Base-by-base conservation (phyloP, 2,888 invertebrate species). In the Pseudococcus jackbeardsleyi region DNA sequence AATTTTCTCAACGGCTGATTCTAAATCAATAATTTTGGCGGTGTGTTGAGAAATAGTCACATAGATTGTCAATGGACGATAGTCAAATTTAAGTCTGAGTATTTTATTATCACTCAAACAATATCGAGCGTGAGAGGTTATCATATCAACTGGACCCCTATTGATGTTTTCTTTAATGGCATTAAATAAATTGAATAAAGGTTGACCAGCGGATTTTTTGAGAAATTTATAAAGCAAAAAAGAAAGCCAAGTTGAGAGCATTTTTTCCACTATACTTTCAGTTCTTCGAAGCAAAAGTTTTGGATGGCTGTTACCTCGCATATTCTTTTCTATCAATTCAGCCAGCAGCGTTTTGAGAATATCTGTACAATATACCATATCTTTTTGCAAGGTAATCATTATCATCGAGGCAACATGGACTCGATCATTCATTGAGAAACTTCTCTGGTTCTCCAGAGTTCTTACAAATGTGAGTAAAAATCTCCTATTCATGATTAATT, bases 201-300 rank as follows among this genome's bases (percentile, higher is more conserved):
- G 99, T 92, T 99, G 98, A 46, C 99, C 99, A 84, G 99, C 99
- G 92, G 98, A 98, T 92, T 99, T 99, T 91, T 98, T 95, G 91
- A 99, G 94, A 93, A 99, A 99, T 93, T 98, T 98, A 92, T 99
- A 99, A 91, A 99, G 93, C 89, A 99, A 94, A 93, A 99, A 99
- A 89, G 99, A 99, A 92, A 99, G 99, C 99, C 99, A 99, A 89
- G 99, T 98, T 90, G 99, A 98, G 84, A 99, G 93, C 99, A 99
- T 99, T 93, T 99, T 98, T 92, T 99, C 99, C 26, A 99, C 99
- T 11, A 99, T 99, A 92, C 99, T 99, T 92, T 99, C 99, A 64
- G 99, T 99, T 90, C 95, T 93, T 91, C 99, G 93, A 64, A 99
- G 93, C 90, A 99, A 93, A 89, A 99, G 93, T 91, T 98, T 99